Percentiles rank a stretch among this genome's conserved stretches.
Conservation (phyloP, 1,140 invertebrate species). For the Sminthurinus signatus region DNA sequence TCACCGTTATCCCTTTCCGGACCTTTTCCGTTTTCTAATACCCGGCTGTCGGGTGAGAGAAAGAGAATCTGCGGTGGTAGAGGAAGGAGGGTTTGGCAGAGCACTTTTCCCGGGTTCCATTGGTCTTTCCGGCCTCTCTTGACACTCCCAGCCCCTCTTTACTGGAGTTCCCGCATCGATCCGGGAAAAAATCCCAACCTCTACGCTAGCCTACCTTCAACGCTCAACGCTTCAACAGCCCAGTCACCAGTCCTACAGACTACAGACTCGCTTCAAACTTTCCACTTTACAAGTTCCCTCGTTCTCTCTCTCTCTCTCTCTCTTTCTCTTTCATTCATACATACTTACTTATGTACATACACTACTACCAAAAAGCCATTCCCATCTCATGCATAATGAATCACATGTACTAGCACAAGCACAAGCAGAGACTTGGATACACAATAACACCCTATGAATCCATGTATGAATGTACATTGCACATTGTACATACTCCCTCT, state of each 20-base stretch:
- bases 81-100: conserved; percentile 40
- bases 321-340: not conserved
- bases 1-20: conserved; percentile 42
- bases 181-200: conserved; percentile 17
- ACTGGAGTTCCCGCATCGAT: conserved; percentile 33
- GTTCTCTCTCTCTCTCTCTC: not conserved
- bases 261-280: not conserved
- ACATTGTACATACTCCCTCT: not conserved
- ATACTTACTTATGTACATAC: not conserved
- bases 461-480: too few species aligned
- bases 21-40: conserved; percentile 39
- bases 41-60: conserved; percentile 39
- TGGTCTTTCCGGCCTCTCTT: conserved; percentile 42
- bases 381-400: too few species aligned
- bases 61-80: conserved; percentile 30
- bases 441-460: too few species aligned
- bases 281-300: not conserved
- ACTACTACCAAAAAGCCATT: not conserved
- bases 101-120: conserved; percentile 40
- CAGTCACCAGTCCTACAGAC: not conserved
- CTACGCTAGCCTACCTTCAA: conserved; percentile 8
- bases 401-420: too few species aligned
- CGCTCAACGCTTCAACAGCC: conserved; percentile 8
- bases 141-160: conserved; percentile 41
- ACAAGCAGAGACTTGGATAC: too few species aligned